Base-by-base conservation (phyloP, 2,113 vertebrate genomes). In the Galbula dea region DNA sequence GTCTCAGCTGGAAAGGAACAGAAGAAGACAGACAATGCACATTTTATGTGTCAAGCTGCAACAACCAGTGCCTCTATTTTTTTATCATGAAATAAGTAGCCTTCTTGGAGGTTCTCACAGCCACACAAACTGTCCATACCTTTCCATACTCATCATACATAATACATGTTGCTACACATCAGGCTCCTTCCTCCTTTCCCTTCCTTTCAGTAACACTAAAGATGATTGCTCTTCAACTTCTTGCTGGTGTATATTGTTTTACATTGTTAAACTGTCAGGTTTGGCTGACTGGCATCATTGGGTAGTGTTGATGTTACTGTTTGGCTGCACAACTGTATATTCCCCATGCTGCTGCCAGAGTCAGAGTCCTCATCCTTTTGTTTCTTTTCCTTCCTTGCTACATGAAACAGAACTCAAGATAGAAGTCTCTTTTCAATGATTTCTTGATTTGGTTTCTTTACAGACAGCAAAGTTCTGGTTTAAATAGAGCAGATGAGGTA, bases 401-500 rank as follows among this genome's bases (percentile, higher is more conserved):
- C 7, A 3, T 58, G 49, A 93, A 96, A 77, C 68, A 32, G 43
- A 27, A 73, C 62, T 78, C 1, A 1, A n/a, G 79, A 49, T 87
- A 55, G 93, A 79, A 91, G 79, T 37, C 27, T 79, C 63, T 72
- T n/a, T 75, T 95, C 92, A 87, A 39, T 27, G 92, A 95, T 93
- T 43, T 36, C 69, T 96, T 76, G 94, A 22, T 71, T 97, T 96
- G 95, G 83, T 96, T 97, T 97, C 94, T 90, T 97, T 96, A 94
- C 86, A 95, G 95, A 85, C 93, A 94, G 92, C 67, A 81, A 94
- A 96, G 95, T 96, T 97, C 97, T 98, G 97, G 97, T 97, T 97
- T 97, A 96, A 97, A 79, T 97, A 96, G 96, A 92, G 97, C 78
- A 96, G 90, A 94, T 88, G 91, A 96, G 92, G 61, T 87, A 95